Evolutionary conservation across 37 sponge, comb jelly and placozoan genomes (phyloP), one percentile per base, ranked within the genome.

Genomic region (Halichondria panicea): DNA sequence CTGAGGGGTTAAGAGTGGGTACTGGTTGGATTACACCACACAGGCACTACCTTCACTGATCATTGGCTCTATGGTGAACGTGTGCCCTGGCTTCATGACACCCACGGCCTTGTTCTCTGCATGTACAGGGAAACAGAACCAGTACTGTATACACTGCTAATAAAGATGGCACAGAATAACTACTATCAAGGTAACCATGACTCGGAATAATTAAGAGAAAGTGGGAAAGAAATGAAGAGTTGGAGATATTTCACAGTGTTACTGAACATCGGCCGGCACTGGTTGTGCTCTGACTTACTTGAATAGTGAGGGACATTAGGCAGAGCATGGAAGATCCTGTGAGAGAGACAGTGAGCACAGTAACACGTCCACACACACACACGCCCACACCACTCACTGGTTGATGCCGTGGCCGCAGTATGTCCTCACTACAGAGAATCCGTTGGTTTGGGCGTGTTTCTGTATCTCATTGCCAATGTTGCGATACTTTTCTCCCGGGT

Each of bases 331-430:
- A 97, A 97, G 7, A 93, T 58, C 35, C 92, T 90, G 81, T 6
- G 40, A 6, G 50, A 33, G 53, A 4, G 4, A 38, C 43, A 46
- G 60, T 8, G 54, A 15, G 1, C 3, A 34, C 34, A 4, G 13
- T 22, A 3, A 28, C n/a, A 28, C 58, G 19, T 54, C 19, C 62
- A 70, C 72, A 55, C 43, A 43, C 18, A 36, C 34, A 42, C 80
- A 70, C 61, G 80, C 88, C 0, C 36, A 37, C 19, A 58, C 31
- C 8, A 13, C 86, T 85, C 55, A 91, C 92, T 88, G 86, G 61
- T 97, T 86, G 53, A 97, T 97, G 34, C 97, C 97, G 55, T 97
- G 97, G 1, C 97, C 97, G 79, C 97, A 97, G 78, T 97, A 97
- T 22, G 88, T 88, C 72, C 84, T 70, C 33, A 97, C 97, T 1